phyloP scores from a whole-genome alignment of 2,888 invertebrate species.

The Diaphora mendica region DNA sequence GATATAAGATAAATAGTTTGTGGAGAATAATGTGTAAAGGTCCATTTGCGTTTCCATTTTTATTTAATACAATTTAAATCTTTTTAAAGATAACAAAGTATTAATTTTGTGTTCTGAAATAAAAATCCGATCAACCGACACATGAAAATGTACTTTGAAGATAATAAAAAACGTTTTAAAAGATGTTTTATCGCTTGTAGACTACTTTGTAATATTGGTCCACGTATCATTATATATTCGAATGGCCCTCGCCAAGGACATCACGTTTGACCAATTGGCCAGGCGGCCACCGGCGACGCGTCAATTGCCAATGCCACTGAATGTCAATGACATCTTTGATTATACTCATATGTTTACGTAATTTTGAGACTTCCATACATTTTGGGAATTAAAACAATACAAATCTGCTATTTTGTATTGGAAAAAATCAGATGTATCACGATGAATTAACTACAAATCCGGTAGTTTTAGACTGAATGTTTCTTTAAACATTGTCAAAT shows the following conservation, averaged over 20 bases:
- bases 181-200: constrained; percentile 39
- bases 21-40: no score
- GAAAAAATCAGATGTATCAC: neutral
- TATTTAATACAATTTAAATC: neutral
- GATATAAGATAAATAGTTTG: no score
- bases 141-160: constrained; percentile 6
- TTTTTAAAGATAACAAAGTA: neutral
- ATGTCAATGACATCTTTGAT: constrained; percentile 66
- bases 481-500: neutral
- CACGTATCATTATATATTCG: constrained; percentile 50
- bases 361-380: constrained; percentile 35
- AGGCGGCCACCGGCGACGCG: constrained; percentile 57
- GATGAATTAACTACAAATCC: neutral
- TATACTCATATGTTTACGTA: constrained; percentile 54
- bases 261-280: constrained; percentile 62
- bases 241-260: constrained; percentile 64
- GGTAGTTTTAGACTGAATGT: neutral
- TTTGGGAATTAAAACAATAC: no score
- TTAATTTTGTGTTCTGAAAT: neutral
- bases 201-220: constrained; percentile 34
- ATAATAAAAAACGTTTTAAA: constrained; percentile 20
- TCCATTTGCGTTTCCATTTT: neutral
- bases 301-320: constrained; percentile 54
- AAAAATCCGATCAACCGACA: neutral
- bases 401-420: no score